A percentile compares a stretch with the other conserved stretches of the same genome.
Evolutionary conservation across 2,888 invertebrate genomes (phyloP).

Genomic region (Drosophila hamatofila): DNA sequence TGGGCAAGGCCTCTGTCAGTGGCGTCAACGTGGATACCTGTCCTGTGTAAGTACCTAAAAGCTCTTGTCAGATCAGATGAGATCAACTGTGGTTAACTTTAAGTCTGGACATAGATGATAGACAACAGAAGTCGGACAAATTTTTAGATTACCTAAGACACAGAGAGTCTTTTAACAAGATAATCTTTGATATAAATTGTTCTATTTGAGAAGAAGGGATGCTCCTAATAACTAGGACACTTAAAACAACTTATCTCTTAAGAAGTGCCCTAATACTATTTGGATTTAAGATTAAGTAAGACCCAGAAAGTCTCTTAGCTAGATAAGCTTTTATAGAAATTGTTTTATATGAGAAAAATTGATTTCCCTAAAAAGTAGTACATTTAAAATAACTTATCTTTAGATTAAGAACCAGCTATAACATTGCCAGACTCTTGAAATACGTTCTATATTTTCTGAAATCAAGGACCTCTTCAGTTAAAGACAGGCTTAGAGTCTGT

Average conservation of each 20-base stretch:
- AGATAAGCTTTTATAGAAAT: too few species aligned
- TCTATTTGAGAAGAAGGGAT: not conserved
- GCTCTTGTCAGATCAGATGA: not conserved
- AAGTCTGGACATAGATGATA: not conserved
- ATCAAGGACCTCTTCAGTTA: too few species aligned
- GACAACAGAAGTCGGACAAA: too few species aligned
- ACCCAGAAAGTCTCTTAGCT: too few species aligned
- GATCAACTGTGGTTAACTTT: not conserved
- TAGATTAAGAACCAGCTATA: too few species aligned
- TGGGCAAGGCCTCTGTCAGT: slow-evolving; percentile 90
- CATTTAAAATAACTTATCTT: too few species aligned
- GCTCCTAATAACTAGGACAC: not conserved
- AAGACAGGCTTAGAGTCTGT: too few species aligned
- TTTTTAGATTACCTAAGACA: not conserved
- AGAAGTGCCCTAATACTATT: not conserved
- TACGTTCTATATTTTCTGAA: too few species aligned
- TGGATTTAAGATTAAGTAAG: too few species aligned
- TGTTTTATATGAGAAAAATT: too few species aligned
- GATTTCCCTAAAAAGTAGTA: too few species aligned
- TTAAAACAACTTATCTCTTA: not conserved
- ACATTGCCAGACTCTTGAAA: too few species aligned
- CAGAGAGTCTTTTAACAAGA: not conserved
- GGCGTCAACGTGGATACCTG: slow-evolving; percentile 93
- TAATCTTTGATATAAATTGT: not conserved
- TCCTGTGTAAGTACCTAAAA: slow-evolving; percentile 89